Percentiles rank a stretch among this genome's conserved stretches.
Conservation (phyloP, 2,113 vertebrate genomes). For the Erpornis zantholeuca region DNA sequence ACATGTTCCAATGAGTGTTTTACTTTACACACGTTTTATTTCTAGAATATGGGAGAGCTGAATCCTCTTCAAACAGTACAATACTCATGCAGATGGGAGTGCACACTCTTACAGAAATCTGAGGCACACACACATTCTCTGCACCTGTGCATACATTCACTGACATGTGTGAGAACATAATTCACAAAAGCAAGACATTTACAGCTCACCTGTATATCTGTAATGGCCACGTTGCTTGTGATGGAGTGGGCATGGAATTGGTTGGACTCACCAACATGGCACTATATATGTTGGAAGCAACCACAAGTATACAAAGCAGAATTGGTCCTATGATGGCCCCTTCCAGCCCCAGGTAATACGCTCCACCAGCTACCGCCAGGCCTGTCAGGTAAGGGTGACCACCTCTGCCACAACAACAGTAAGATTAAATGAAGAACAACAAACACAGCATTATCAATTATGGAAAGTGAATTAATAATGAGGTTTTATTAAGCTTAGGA, state of each 20-base stretch:
- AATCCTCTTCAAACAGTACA: neutral
- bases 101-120: neutral
- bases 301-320: conserved; percentile 95
- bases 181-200: neutral
- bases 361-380: conserved; percentile 93
- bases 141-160: rapidly evolving
- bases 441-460: neutral
- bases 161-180: neutral
- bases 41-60: neutral
- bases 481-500: neutral
- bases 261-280: conserved; percentile 97
- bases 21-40: neutral
- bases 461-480: neutral
- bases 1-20: neutral
- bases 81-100: rapidly evolving
- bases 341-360: conserved; percentile 94
- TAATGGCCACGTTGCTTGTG: conserved; percentile 79
- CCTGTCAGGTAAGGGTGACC: conserved; percentile 97
- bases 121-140: neutral
- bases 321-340: conserved; percentile 98
- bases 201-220: conserved; percentile 79
- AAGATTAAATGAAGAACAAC: neutral
- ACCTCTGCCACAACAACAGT: conserved; percentile 73
- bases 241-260: conserved; percentile 83
- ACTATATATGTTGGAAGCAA: conserved; percentile 97